Conservation (phyloP, 2,797 vertebrate genomes). For the Chelmon rostratus region DNA sequence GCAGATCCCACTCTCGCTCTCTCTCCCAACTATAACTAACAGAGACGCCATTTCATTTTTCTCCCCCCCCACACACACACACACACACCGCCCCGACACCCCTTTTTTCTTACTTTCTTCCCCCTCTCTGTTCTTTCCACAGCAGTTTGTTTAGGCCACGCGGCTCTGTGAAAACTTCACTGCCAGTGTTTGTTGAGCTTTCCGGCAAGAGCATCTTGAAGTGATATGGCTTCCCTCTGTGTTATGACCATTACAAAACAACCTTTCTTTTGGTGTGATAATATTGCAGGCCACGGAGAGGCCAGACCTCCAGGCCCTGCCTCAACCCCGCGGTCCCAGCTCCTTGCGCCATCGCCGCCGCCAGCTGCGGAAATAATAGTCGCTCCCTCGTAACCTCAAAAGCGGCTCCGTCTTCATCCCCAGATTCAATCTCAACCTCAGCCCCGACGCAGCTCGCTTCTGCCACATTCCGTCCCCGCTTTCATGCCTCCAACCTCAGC, state of each 20-base stretch:
- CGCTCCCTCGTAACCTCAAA: conserved; percentile 39
- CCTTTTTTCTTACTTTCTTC: conserved; percentile 24
- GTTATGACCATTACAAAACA: conserved; percentile 72
- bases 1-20: conserved; percentile 55
- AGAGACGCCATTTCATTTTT: conserved; percentile 71
- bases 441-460: conserved; percentile 30
- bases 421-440: conserved; percentile 27
- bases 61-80: conserved; percentile 6
- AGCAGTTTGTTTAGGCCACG: conserved; percentile 85
- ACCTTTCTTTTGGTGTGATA: conserved; percentile 56
- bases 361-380: conserved; percentile 52
- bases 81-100: neutral
- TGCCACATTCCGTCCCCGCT: conserved; percentile 48
- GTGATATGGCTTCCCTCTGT: conserved; percentile 72
- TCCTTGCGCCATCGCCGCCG: neutral
- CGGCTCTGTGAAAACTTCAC: conserved; percentile 79
- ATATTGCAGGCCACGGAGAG: conserved; percentile 37
- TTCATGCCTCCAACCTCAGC: conserved; percentile 62
- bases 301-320: conserved; percentile 18
- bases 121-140: conserved; percentile 51
- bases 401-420: conserved; percentile 32
- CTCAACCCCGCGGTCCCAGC: conserved; percentile 1
- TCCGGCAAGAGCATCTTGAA: conserved; percentile 81
- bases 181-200: conserved; percentile 82
- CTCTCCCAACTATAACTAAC: conserved; percentile 61